Evolutionary conservation across 2,888 invertebrate genomes (phyloP).

Genomic region (Mythimna vitellina): DNA sequence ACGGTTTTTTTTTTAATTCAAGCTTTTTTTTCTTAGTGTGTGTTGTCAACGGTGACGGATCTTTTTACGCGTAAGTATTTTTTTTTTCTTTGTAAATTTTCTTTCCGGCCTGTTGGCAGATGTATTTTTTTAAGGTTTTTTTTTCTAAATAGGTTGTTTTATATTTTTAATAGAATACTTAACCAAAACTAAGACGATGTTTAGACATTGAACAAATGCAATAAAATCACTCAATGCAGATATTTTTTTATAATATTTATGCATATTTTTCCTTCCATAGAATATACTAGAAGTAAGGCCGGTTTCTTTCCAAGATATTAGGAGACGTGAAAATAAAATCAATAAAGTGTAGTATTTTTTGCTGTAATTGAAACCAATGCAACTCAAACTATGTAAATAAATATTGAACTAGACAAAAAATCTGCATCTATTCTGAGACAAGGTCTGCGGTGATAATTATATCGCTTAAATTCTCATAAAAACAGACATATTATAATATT

Average conservation of each 20-base stretch:
- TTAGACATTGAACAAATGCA: no score
- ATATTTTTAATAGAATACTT: background rate
- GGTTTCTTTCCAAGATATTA: slow-evolving; percentile 13
- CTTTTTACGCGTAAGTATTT: slow-evolving; percentile 66
- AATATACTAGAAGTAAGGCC: slow-evolving; percentile 36
- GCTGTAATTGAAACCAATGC: slow-evolving; percentile 9
- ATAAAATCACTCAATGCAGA: background rate
- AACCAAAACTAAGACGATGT: background rate
- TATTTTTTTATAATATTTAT: background rate
- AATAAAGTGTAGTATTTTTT: slow-evolving; percentile 16
- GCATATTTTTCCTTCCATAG: slow-evolving; percentile 8
- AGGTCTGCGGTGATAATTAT: background rate
- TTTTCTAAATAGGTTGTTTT: background rate
- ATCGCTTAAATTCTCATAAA: background rate
- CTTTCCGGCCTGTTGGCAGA: background rate
- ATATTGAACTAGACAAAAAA: background rate
- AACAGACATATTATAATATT: background rate
- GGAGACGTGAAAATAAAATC: slow-evolving; percentile 27
- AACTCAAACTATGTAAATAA: slow-evolving; percentile 9
- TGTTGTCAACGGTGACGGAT: slow-evolving; percentile 76
- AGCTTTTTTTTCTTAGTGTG: slow-evolving; percentile 74
- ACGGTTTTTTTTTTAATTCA: slow-evolving; percentile 66
- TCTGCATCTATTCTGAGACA: background rate
- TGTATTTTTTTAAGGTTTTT: background rate
- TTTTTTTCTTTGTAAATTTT: slow-evolving; percentile 44